phyloP scores from a whole-genome alignment of 2,797 vertebrate species.

The Myripristis jacobus region DNA sequence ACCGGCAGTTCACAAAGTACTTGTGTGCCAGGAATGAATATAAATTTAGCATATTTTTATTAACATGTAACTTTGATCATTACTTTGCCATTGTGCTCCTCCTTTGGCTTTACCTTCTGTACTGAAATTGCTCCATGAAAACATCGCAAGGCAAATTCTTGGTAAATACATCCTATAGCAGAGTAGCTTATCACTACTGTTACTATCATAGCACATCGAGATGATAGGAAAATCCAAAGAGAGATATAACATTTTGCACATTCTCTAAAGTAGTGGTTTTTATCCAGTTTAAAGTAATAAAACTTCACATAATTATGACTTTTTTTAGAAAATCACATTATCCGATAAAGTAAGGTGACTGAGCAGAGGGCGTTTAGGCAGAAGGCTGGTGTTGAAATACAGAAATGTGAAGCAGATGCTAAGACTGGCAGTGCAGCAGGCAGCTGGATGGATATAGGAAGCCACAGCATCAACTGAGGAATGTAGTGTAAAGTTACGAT shows the following conservation, averaged over 20 bases:
- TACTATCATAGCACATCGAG: neutral
- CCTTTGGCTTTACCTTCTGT: neutral
- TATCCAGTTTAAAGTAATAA: conserved; percentile 63
- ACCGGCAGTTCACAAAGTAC: conserved; percentile 1
- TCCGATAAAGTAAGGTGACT: conserved; percentile 38
- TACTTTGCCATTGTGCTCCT: conserved; percentile 17
- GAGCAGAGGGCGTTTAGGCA: conserved; percentile 9
- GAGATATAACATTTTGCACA: conserved; percentile 28
- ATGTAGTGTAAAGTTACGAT: conserved; percentile 27
- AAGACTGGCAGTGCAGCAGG: conserved; percentile 35
- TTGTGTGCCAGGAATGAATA: conserved; percentile 6
- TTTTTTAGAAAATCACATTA: conserved; percentile 59
- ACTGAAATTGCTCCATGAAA: conserved; percentile 22
- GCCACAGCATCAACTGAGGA: conserved; percentile 3
- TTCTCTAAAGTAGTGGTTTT: conserved; percentile 66
- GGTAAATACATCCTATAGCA: conserved; percentile 7
- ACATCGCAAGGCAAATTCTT: conserved; percentile 10
- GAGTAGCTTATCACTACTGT: neutral
- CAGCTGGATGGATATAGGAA: conserved; percentile 48
- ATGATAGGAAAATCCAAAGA: conserved; percentile 10
- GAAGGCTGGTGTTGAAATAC: conserved; percentile 10
- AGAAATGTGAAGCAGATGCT: conserved; percentile 55
- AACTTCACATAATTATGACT: conserved; percentile 40
- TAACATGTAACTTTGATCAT: conserved; percentile 11
- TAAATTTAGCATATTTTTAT: conserved; percentile 1